These are phyloP conservation scores for Cosmia trapezina DNA, from an alignment of 2,888 invertebrate species.

Conservation along the genomic window DNA sequence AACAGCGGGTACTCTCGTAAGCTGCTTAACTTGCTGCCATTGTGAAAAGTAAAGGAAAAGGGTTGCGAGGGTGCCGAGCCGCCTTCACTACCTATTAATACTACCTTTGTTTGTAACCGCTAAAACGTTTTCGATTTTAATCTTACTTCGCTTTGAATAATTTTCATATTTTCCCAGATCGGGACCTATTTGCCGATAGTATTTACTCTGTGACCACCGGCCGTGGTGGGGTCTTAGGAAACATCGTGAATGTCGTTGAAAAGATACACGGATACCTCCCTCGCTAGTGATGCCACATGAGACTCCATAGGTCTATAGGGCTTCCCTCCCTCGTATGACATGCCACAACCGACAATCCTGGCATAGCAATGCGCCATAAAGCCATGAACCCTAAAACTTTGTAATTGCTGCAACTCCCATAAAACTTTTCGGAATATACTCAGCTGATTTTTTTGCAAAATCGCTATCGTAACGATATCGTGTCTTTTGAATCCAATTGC, in stretches of 20 bases:
- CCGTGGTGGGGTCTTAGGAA: slow-evolving; percentile 5
- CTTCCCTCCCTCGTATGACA: not conserved
- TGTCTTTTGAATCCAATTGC: not conserved
- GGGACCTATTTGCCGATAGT: slow-evolving; percentile 41
- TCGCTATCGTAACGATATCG: not conserved
- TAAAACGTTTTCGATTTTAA: slow-evolving; percentile 6
- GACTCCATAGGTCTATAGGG: not conserved
- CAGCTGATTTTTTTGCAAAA: not conserved
- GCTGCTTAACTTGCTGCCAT: slow-evolving; percentile 54
- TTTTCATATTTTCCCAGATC: not conserved
- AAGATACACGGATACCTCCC: slow-evolving; percentile 11
- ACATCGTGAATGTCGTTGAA: slow-evolving; percentile 18
- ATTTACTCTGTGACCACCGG: slow-evolving; percentile 27
- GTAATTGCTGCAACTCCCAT: not conserved
- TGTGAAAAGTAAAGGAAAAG: slow-evolving; percentile 48
- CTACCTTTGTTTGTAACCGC: slow-evolving; percentile 25
- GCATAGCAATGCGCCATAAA: not conserved
- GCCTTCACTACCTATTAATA: slow-evolving; percentile 26
- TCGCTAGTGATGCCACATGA: not conserved
- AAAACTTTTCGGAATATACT: not conserved
- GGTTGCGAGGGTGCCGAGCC: slow-evolving; percentile 37
- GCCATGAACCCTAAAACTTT: too few relatives aligned
- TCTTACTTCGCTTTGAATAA: slow-evolving; percentile 4
- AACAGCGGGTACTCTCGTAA: slow-evolving; percentile 42
- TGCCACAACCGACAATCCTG: not conserved